Base-by-base conservation (phyloP, 2,797 vertebrate genomes). In the Erithacus rubecula region DNA sequence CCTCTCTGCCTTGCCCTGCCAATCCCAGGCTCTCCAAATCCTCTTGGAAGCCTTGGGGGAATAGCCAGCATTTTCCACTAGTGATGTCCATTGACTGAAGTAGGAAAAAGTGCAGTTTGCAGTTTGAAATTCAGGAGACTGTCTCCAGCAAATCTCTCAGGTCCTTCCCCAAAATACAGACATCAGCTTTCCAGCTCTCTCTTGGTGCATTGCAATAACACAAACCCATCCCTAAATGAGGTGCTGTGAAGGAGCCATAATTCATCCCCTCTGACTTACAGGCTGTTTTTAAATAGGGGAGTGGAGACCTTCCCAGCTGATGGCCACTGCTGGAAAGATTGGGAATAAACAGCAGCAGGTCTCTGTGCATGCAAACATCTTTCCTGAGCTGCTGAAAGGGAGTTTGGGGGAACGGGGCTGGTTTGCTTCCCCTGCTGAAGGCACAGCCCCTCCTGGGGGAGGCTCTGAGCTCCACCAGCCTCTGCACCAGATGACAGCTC, bases 401-500 rank as follows among this genome's bases (percentile, higher is more conserved):
- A 27, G 19, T 62, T 29, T 17, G 37, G 74, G 71, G 76, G 47
- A 65, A 11, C 2, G 0, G 43, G 21, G 62, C 80, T 0, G 2
- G 10, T 62, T 90, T 0, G 0, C 70, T 92, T 55, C 20, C 68
- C 37, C 29, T 69, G 69, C 75, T 0, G 30, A 83, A 80, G 67
- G 74, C 59, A 2, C 70, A 68, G 3, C 65, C 74, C 63, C 75
- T 90, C 81, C 91, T 3, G 49, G 80, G 69, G 93, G 95, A 94
- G 69, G 87, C 26, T 93, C 68, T 0, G 29, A 91, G 71, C 77
- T 83, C 71, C 1, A 0, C 49, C 36, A 88, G 84, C 77, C 83
- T 89, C 87, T 75, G 85, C 87, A 64, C 87, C 94, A 95, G 92
- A 51, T 92, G 94, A 81, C 89, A 90, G 47, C 75, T 86, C 59